Evolutionary conservation across 2,888 invertebrate species (phyloP), one percentile per base, ranked within the genome.

Genomic region (Malthinus flaveolus): DNA sequence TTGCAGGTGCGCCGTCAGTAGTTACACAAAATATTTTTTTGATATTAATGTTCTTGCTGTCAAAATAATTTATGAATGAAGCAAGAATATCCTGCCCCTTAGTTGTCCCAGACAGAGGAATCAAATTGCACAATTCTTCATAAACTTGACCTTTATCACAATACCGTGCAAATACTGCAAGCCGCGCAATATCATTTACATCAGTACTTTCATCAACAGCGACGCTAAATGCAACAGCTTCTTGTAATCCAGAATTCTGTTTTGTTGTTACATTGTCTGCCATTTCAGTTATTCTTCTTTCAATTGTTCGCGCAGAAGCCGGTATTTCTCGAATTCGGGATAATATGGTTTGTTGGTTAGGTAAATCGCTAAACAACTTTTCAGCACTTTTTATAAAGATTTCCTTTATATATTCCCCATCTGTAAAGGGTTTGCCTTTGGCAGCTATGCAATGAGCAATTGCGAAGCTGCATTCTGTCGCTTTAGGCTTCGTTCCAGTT

Each of bases 281-380:
- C 56, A 57, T 56, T 58, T 56, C 54, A 34, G 46, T 46, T 31
- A 46, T 58, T 48, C 49, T 31, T 47, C 48, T 53, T 39, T 53
- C 46, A 52, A 57, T 57, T 46, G 52, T 57, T 53, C 52, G 57
- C 57, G 57, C 57, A 45, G 52, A 57, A 56, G 52, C 50, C 57
- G 57, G 57, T 57, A 57, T 57, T 53, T 57, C 57, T 53, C 52
- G 45, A 57, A 57, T 53, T 53, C 57, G 52, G 46, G 52, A 51
- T 57, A 57, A 52, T 57, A 57, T 57, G 32, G 52, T 57, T 57
- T 57, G 45, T 57, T 55, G 46, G 23, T 46, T 46, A 15, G 45
- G 57, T 46, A 57, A 54, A 57, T 57, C 57, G 52, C 57, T 53
- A 35, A 57, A 61, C 50, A 70, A 71, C 42, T 15, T 46, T 32